Evolutionary conservation across 2,888 invertebrate genomes (phyloP).

Genomic region (Ormyrus thymus): DNA sequence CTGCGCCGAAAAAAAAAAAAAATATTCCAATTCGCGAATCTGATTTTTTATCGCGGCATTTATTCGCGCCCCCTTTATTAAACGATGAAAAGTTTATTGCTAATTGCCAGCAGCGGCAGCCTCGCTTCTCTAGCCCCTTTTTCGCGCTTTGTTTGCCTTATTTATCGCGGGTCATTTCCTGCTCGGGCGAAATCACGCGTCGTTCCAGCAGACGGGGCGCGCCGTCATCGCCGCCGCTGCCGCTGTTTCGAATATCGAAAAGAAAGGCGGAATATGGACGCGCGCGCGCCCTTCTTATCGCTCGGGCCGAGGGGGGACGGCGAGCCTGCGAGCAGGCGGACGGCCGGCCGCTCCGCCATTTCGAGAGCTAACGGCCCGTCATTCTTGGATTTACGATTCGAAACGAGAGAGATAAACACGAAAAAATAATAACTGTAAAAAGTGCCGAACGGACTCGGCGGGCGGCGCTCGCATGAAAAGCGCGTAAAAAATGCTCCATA

Average conservation of each 20-base stretch:
- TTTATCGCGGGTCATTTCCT: conserved; percentile 49
- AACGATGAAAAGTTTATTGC: conserved; percentile 72
- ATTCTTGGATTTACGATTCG: conserved; percentile 66
- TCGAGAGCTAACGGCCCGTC: conserved; percentile 56
- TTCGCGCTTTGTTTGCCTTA: conserved; percentile 22
- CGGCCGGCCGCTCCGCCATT: conserved; percentile 36
- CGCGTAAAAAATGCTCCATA: conserved; percentile 62
- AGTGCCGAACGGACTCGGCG: conserved; percentile 55
- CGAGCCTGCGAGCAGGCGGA: not conserved
- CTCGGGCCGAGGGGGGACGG: not conserved
- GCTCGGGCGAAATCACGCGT: conserved; percentile 8
- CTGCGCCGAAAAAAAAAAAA: not conserved
- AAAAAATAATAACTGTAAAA: conserved; percentile 69
- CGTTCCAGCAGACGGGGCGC: not conserved
- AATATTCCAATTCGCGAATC: conserved; percentile 49
- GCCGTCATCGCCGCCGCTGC: not conserved
- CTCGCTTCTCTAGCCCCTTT: not conserved
- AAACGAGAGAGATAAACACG: conserved; percentile 64
- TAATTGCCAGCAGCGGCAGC: conserved; percentile 65
- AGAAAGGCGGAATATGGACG: not conserved
- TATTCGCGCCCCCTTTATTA: conserved; percentile 70
- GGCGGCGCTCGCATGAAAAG: conserved; percentile 58
- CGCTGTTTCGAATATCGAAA: not conserved
- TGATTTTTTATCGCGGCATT: conserved; percentile 70
- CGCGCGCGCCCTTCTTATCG: conserved; percentile 40